A percentile compares a stretch with the other conserved stretches of the same genome.
phyloP scores from a whole-genome alignment of 2,888 invertebrate genomes.

The Gymnocheta viridis region DNA sequence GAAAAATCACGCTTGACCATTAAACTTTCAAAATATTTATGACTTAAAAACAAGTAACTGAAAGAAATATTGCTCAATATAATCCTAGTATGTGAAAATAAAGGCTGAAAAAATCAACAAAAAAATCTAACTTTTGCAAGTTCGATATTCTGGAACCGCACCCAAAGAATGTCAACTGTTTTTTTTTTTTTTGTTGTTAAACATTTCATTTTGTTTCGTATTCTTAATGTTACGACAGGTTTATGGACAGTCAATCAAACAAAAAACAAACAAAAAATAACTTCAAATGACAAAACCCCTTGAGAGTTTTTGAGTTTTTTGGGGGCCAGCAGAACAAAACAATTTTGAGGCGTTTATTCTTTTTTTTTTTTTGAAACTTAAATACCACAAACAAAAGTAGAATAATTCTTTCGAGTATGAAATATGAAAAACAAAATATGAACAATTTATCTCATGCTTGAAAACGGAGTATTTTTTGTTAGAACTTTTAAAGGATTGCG shows the following conservation, averaged over 20 bases:
- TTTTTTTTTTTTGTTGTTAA: conserved; percentile 19
- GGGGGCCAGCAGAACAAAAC: neutral
- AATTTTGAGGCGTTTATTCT: conserved; percentile 1
- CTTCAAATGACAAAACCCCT: conserved; percentile 23
- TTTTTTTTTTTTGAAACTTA: neutral
- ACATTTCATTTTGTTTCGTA: too few relatives aligned
- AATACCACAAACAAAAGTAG: neutral
- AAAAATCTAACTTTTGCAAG: conserved; percentile 21
- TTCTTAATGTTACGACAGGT: conserved; percentile 56
- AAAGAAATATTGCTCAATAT: conserved; percentile 44
- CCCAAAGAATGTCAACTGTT: conserved; percentile 63
- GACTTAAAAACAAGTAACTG: conserved; percentile 32
- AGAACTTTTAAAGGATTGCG: conserved; percentile 5
- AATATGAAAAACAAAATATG: neutral
- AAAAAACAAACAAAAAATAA: too few relatives aligned
- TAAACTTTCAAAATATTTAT: conserved; percentile 45
- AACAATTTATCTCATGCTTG: conserved; percentile 6
- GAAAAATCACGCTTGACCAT: conserved; percentile 62
- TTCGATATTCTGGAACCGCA: conserved; percentile 57
- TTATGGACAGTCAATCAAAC: conserved; percentile 66
- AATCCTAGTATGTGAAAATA: conserved; percentile 8
- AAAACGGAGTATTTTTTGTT: neutral
- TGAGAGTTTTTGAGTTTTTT: conserved; percentile 26
- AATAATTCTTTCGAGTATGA: neutral
- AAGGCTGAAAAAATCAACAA: neutral